These are phyloP conservation scores for Melanotaenia pygmaea DNA, from an alignment of 2,797 vertebrate species.

Conservation along the genomic window DNA sequence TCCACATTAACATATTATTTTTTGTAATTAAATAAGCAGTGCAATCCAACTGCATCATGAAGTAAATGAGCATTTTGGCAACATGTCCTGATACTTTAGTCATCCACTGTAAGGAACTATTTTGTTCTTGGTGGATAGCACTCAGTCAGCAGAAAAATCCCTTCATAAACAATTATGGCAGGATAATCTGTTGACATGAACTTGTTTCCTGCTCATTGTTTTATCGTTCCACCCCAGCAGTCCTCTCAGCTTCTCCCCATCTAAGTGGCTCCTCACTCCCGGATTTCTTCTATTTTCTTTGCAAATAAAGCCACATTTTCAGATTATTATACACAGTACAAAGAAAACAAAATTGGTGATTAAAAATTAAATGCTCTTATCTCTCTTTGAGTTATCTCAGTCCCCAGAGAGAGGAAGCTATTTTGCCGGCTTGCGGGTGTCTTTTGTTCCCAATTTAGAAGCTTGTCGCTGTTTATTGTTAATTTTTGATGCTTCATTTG, in stretches of 20 bases:
- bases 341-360: conserved; percentile 87
- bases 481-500: conserved; percentile 84
- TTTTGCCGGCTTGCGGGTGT: conserved; percentile 82
- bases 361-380: conserved; percentile 88
- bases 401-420: conserved; percentile 84
- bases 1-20: neutral
- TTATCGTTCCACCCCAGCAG: conserved; percentile 66
- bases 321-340: conserved; percentile 83
- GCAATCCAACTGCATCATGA: neutral
- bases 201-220: conserved; percentile 73
- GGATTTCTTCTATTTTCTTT: conserved; percentile 74
- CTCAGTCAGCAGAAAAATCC: conserved; percentile 61
- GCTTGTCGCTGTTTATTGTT: conserved; percentile 87
- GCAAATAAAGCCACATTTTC: conserved; percentile 78
- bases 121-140: conserved; percentile 55
- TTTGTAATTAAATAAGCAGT: neutral
- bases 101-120: conserved; percentile 38
- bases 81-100: conserved; percentile 10
- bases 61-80: neutral
- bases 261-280: conserved; percentile 64
- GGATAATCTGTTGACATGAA: conserved; percentile 75
- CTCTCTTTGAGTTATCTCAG: conserved; percentile 82
- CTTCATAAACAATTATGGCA: conserved; percentile 65
- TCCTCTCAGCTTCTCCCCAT: conserved; percentile 57
- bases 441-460: conserved; percentile 88